Base-by-base conservation (phyloP, 1,140 invertebrate genomes). In the Pseudoatta argentina region DNA sequence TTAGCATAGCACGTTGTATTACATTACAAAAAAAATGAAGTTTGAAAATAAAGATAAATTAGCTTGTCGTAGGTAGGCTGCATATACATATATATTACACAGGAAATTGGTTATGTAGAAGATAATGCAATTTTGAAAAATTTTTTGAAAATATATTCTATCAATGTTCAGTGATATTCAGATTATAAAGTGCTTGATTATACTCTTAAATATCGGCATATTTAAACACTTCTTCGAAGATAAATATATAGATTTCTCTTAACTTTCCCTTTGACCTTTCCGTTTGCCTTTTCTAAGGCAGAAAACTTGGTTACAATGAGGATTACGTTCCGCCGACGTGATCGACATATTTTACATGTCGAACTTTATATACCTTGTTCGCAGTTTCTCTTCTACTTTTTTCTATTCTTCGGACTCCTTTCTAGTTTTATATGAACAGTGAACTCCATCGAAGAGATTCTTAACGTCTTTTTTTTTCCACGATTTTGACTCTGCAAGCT, bases 281-380 rank as follows among this genome's bases (percentile, higher is more conserved):
- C 39, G 7, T 10, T 8, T 39, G 7, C 39, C 39, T 44, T 44
- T 44, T 8, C 8, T 57, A 79, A 39, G 10, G 14, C 14, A 24
- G 63, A 53, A 69, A 79, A 69, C 53, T 83, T 51, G 12, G 66
- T 75, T 76, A 61, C 59, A 53, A 39, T 55, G 39, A 30, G 16
- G 39, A 61, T 75, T 75, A 48, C 21, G n/a, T 48, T 61, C 14
- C 61, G 61, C 48, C 48, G 57, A 77, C 34, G 71, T 51, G 72
- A 4, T 39, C 44, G 30, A 55, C 82, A 83, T 73, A 83, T 83
- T 83, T 83, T 83, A 83, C 61, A 75, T 55, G 55, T 63, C 18
- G 34, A 75, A 83, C 79, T 83, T 83, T 83, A 83, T 83, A 72
- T 59, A 48, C 12, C 53, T 48, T 57, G 34, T 82, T 55, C 14